phyloP scores from a whole-genome alignment of 2,113 vertebrate species.

The Sterna hirundo region DNA sequence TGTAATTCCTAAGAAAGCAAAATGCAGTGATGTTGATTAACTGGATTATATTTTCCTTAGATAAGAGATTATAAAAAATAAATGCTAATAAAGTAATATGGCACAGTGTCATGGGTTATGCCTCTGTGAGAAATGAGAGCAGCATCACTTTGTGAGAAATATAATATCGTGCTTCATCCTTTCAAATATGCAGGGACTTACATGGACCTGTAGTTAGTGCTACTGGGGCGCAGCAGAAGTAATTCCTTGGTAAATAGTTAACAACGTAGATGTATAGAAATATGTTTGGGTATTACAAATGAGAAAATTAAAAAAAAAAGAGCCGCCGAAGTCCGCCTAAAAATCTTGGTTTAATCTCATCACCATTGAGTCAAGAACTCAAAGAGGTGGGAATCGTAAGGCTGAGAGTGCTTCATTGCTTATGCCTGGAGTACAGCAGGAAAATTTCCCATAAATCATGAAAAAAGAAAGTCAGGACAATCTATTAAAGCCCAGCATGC shows the following conservation, averaged over 20 bases:
- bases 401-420: background rate
- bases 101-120: slow-evolving; percentile 6
- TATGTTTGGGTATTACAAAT: background rate
- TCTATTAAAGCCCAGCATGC: slow-evolving; percentile 20
- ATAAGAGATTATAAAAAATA: slow-evolving; percentile 34
- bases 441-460: slow-evolving; percentile 25
- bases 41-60: slow-evolving; percentile 35
- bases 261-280: background rate
- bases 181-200: background rate
- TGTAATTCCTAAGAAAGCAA: slow-evolving; percentile 25
- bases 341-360: background rate
- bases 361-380: background rate
- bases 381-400: background rate
- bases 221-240: background rate
- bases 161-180: background rate
- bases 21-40: slow-evolving; percentile 31
- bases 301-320: background rate
- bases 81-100: slow-evolving; percentile 40
- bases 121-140: slow-evolving; percentile 13
- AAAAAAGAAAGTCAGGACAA: slow-evolving; percentile 15
- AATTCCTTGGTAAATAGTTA: slow-evolving; percentile 4
- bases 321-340: background rate
- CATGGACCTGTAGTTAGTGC: background rate
- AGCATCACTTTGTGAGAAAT: background rate
- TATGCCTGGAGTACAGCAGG: background rate